Evolutionary conservation across 2,888 invertebrate species (phyloP).

Genomic region (Cataglyphis rosenhaueri): DNA sequence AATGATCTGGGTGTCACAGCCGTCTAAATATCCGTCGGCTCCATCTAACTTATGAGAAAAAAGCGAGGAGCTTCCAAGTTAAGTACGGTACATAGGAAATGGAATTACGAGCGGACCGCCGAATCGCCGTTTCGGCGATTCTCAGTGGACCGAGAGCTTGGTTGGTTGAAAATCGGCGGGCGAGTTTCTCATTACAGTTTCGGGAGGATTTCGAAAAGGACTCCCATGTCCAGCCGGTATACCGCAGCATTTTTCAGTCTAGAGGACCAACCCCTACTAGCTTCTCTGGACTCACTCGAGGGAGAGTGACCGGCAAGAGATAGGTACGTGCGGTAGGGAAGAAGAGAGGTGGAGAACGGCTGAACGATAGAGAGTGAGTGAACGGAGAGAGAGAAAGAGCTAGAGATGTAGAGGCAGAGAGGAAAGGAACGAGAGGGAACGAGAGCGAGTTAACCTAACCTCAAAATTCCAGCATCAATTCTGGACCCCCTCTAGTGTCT

Average conservation of each 20-base stretch:
- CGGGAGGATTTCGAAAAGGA: slow-evolving; percentile 80
- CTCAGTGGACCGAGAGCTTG: slow-evolving; percentile 45
- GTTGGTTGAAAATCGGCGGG: slow-evolving; percentile 69
- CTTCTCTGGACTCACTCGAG: slow-evolving; percentile 75
- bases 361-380: slow-evolving; percentile 59
- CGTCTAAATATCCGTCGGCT: slow-evolving; percentile 23
- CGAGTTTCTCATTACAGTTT: slow-evolving; percentile 78
- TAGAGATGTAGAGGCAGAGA: slow-evolving; percentile 54
- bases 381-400: slow-evolving; percentile 54
- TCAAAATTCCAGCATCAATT: slow-evolving; percentile 85
- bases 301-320: slow-evolving; percentile 72
- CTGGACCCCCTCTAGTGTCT: slow-evolving; percentile 80
- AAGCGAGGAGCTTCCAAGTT: slow-evolving; percentile 48
- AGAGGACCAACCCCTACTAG: slow-evolving; percentile 77
- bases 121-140: slow-evolving; percentile 47
- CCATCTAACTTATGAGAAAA: slow-evolving; percentile 46
- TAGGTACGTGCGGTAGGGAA: slow-evolving; percentile 54
- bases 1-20: background rate
- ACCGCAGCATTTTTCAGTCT: slow-evolving; percentile 84
- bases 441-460: slow-evolving; percentile 81
- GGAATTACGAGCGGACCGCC: slow-evolving; percentile 60
- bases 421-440: slow-evolving; percentile 61
- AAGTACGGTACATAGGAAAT: slow-evolving; percentile 52
- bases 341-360: slow-evolving; percentile 59
- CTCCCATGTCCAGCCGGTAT: slow-evolving; percentile 77